Base-by-base conservation (phyloP, 1,140 invertebrate genomes). In the Drosophila grimshawi region DNA sequence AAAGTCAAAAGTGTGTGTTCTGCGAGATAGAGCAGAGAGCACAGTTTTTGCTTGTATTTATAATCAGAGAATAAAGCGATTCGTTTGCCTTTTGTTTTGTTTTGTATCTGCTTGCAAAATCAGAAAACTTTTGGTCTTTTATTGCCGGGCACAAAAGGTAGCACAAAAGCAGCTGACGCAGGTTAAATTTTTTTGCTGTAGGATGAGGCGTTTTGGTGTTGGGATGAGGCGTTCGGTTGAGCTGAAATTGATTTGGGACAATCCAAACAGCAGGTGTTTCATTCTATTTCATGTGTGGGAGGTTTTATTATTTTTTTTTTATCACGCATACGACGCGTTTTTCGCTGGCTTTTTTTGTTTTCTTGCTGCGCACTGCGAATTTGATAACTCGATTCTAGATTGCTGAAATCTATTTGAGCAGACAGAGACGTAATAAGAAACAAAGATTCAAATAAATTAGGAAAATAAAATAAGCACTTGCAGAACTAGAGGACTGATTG, bases 311-410 rank as follows among this genome's bases (percentile, higher is more conserved):
- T 19, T 33, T 59, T 27, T 53, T 52, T 32, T 8, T 32, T 32
- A 62, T 75, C 61, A 53, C 66, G 56, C 72, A 76, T 75, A 63
- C 72, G 72, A 51, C 64, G 30, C 11, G 64, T 52, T 49, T 43
- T 4, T 33, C 19, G 41, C 52, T 29, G 3, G 8, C 48, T 29
- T 27, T n/a, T 49, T 45, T 27, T 59, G 32, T 41, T 41, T 64
- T 75, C 72, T 37, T 67, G 67, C 63, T 76, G 56, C 51, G 67
- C 62, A 62, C 4, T 75, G 76, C 73, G 2, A 79, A 63, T 79
- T 79, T 72, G 19, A 65, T 53, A 27, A 39, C 53, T 60, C 52
- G 39, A 8, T 57, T 78, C 19, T n/a, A n/a, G n/a, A n/a, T n/a
- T 78, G 43, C 45, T 59, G 32, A 63, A 55, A 60, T 55, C 57